Evolutionary conservation across 2,113 vertebrate genomes (phyloP).

Genomic region (Sebastes schlegelii): DNA sequence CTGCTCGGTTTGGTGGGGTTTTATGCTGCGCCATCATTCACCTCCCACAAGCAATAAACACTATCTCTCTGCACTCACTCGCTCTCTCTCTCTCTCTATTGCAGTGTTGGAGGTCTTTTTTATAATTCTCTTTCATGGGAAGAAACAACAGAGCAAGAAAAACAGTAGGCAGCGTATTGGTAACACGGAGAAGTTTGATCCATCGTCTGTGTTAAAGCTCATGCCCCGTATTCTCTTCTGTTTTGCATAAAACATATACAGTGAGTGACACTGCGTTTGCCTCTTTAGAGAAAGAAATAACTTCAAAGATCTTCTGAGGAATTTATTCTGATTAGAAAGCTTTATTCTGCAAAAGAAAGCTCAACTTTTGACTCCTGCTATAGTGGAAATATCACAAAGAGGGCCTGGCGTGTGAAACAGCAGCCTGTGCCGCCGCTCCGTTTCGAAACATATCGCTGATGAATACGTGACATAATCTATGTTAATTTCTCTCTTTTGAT

Average conservation of each 20-base stretch:
- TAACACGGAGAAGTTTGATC: constrained; percentile 59
- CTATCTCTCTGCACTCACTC: constrained; percentile 66
- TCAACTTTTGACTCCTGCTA: constrained; percentile 40
- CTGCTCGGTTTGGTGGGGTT: constrained; percentile 82
- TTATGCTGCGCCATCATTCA: constrained; percentile 85
- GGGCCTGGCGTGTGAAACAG: background rate
- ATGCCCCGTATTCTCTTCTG: constrained; percentile 32
- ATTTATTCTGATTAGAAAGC: constrained; percentile 56
- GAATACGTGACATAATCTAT: constrained; percentile 67
- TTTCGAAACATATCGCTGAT: constrained; percentile 50
- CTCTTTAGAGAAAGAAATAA: constrained; percentile 38
- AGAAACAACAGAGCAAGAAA: constrained; percentile 68
- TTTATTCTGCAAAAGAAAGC: constrained; percentile 21
- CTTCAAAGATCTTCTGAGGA: constrained; percentile 58
- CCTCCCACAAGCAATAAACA: constrained; percentile 85
- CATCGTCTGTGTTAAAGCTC: constrained; percentile 51
- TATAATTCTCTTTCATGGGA: constrained; percentile 74
- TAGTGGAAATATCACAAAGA: constrained; percentile 14
- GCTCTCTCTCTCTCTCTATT: constrained; percentile 40
- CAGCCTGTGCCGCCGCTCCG: constrained; percentile 6
- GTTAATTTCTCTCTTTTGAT: constrained; percentile 70
- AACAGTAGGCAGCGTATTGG: constrained; percentile 55
- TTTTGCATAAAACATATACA: constrained; percentile 62
- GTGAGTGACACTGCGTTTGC: constrained; percentile 35
- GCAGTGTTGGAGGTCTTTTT: constrained; percentile 66